Evolutionary conservation across 1,140 invertebrate species (phyloP), one percentile per base, ranked within the genome.

Genomic region (Pachyrhynchus sulphureomaculatus): DNA sequence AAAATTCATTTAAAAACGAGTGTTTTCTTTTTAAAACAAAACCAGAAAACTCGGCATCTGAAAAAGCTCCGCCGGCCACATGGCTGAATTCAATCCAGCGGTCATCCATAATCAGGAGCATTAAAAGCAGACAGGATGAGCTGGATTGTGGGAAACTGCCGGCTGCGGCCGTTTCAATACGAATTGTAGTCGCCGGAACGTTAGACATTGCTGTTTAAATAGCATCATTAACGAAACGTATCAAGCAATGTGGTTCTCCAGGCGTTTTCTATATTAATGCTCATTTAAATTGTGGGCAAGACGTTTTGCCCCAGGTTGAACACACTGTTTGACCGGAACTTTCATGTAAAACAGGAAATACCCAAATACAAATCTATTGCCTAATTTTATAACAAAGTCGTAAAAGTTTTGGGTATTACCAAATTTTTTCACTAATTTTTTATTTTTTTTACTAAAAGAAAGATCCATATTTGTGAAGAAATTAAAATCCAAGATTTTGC

Each of bases 11-110:
- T 58, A 47, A 58, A 58, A 47, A 47, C 34, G 42, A 36, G 23
- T 47, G 44, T 37, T 58, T 49, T 58, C 55, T 58, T 62, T 66
- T 54, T 66, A 63, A 66, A 66, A 63, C 44, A 62, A 63, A 63
- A 61, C 60, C 51, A 51, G 61, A 23, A 55, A 61, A 66, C 62
- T 59, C 54, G 48, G 37, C 42, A 56, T 45, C 53, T 63, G 55
- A 56, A 56, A 56, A 56, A 56, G 53, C 53, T 33, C 32, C 39
- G 53, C 15, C 47, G 29, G 59, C 34, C 37, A 54, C 49, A 56
- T 56, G 37, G 45, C 55, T 34, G 53, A 56, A 56, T 56, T 56
- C 53, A 56, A 56, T 56, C 53, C 53, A 45, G 53, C 53, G 53
- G 53, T 56, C 53, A 56, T 56, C 53, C 53, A 56, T 56, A 56